Percentiles rank a stretch among this genome's conserved stretches.
Evolutionary conservation across 2,113 vertebrate species (phyloP).

Genomic region (Pseudolaguvia tuberculata): DNA sequence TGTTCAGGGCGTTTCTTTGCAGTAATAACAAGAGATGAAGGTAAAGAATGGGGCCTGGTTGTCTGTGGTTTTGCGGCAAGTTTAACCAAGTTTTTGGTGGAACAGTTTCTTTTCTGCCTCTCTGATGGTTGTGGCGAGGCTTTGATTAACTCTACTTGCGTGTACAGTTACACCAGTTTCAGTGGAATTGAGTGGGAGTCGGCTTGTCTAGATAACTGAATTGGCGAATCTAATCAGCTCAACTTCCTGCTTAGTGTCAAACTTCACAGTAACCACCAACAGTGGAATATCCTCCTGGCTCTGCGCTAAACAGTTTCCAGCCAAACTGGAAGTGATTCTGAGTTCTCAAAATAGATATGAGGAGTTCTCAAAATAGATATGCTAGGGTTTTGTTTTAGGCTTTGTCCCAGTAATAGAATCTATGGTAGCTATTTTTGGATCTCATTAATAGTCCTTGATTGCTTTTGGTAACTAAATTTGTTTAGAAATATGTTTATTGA

Average conservation of each 20-base stretch:
- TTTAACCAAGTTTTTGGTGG: slow-evolving; percentile 14
- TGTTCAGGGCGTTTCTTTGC: neutral
- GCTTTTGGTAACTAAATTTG: neutral
- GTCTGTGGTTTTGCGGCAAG: neutral
- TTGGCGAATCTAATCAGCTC: slow-evolving; percentile 38
- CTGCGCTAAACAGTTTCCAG: slow-evolving; percentile 38
- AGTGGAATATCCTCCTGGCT: slow-evolving; percentile 29
- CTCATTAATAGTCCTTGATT: neutral
- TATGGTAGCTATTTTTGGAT: neutral
- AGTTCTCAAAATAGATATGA: slow-evolving; percentile 18
- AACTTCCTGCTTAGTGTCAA: slow-evolving; percentile 38
- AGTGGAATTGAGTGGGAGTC: slow-evolving; percentile 44
- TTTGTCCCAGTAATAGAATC: slow-evolving; percentile 1
- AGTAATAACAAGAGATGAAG: neutral
- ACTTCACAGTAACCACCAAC: slow-evolving; percentile 21
- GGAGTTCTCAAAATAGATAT: slow-evolving; percentile 15
- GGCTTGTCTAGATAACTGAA: slow-evolving; percentile 28
- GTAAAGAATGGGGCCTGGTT: neutral
- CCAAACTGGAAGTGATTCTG: slow-evolving; percentile 19
- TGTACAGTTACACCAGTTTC: slow-evolving; percentile 31
- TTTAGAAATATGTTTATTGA: no score
- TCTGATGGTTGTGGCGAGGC: neutral
- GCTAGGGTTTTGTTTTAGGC: no score
- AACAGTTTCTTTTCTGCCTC: slow-evolving; percentile 18
- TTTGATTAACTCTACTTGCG: slow-evolving; percentile 26